Conservation (phyloP, 2,797 vertebrate species). For the Girardinus metallicus region DNA sequence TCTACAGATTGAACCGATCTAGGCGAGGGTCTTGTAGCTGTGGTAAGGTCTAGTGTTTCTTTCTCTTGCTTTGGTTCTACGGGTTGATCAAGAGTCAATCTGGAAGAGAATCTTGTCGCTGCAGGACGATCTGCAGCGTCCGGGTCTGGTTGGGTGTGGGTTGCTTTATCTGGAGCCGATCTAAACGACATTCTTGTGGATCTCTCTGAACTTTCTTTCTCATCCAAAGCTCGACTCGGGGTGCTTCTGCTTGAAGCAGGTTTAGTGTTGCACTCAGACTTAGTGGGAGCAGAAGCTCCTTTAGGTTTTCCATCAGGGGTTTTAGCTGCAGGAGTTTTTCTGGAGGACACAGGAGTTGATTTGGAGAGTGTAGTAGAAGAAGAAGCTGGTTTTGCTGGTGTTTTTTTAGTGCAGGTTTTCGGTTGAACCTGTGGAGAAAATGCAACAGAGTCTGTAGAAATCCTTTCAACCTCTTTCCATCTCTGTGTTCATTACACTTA, state of each 20-base stretch:
- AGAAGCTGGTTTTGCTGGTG: slow-evolving; percentile 30
- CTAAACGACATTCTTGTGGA: slow-evolving; percentile 12
- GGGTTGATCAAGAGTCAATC: not conserved
- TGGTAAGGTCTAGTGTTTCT: not conserved
- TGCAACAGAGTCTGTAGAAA: not conserved
- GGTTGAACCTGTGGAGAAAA: slow-evolving; percentile 75
- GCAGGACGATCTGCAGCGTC: not conserved
- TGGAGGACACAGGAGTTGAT: slow-evolving; percentile 31
- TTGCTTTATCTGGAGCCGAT: not conserved
- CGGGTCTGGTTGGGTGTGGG: not conserved
- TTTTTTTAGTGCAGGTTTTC: slow-evolving; percentile 68
- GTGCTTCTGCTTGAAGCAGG: not conserved
- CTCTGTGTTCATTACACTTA: not conserved
- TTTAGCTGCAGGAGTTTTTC: slow-evolving; percentile 4
- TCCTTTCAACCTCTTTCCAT: not conserved
- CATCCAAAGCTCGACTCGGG: not conserved
- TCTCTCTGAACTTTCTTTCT: not conserved
- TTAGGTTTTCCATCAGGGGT: not conserved
- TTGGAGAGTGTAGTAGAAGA: slow-evolving; percentile 22
- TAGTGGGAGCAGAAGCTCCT: not conserved
- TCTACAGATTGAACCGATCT: slow-evolving; percentile 6
- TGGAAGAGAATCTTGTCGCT: not conserved
- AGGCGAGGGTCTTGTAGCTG: not conserved
- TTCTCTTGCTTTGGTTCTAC: not conserved
- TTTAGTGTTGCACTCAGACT: not conserved